Evolutionary conservation across 2,797 vertebrate species (phyloP).

Genomic region (Poeciliopsis turneri): DNA sequence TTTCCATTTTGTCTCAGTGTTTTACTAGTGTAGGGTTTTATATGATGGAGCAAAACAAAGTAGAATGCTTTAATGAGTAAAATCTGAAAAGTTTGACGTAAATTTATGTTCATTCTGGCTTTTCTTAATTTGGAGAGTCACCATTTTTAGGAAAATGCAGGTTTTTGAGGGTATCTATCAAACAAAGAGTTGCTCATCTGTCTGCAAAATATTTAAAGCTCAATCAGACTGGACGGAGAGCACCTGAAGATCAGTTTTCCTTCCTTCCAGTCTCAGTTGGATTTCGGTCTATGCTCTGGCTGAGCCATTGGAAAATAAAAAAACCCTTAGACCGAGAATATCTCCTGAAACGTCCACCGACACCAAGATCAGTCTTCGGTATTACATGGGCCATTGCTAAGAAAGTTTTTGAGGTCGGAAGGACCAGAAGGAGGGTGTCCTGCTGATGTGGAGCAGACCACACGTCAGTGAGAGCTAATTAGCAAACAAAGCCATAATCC

Average conservation of each 20-base stretch:
- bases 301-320: not conserved
- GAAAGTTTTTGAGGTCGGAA: not conserved
- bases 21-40: not conserved
- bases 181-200: not conserved
- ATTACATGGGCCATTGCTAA: not conserved
- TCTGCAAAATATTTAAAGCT: not conserved
- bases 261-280: not conserved
- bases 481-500: not conserved
- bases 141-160: not conserved
- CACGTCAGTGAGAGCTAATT: not conserved
- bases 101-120: not conserved
- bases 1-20: not conserved
- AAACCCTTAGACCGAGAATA: not conserved
- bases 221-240: not conserved
- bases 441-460: not conserved
- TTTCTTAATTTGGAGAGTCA: not conserved
- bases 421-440: not conserved
- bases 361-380: not conserved
- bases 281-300: not conserved
- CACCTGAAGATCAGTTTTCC: not conserved
- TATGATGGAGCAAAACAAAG: not conserved
- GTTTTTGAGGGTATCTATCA: not conserved
- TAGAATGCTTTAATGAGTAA: not conserved
- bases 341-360: not conserved
- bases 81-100: not conserved